Evolutionary conservation across 2,888 invertebrate species (phyloP), one percentile per base, ranked within the genome.

Genomic region (Leucoptera coffeella): DNA sequence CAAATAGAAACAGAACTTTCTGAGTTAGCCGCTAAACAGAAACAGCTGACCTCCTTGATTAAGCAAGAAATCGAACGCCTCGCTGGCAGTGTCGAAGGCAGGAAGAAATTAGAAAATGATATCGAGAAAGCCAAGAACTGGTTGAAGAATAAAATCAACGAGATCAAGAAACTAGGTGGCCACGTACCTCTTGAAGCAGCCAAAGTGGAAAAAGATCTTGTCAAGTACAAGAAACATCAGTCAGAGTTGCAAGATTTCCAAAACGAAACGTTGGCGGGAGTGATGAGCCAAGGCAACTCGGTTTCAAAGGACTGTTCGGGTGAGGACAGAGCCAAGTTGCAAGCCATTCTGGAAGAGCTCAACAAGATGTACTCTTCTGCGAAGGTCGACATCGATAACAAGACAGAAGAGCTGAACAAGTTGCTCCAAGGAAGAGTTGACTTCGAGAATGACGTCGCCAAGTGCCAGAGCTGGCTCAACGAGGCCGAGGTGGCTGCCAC

Each of bases 401-500:
- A 85, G 40, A 74, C 84, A 32, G 74, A 79, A 30, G 77, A 80
- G 1, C 55, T 92, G 14, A 76, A 74, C 20, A 85, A 85, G 55
- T 65, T 88, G 8, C 58, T 89, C 8, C 80, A 84, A 49, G 82
- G 83, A 9, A 77, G 93, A 32, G 85, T 80, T 42, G 77, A 83
- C 24, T 89, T 91, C 40, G 94, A 95, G 56, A 75, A 75, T 22
- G 84, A 87, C 32, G 74, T 88, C 25, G 83, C 85, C 30, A 82
- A 82, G 41, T 83, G 89, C 45, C 81, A 85, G 35, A 80, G 85
- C 39, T 95, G 94, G 94, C 67, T 93, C 20, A 85, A 88, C 38
- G 88, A 94, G 59, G 89, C 89, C 14, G 92, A 93, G 54, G 85
- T 88, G 1, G 85, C 87, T 3, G 83, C 87, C 2, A 82, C 85